These are phyloP conservation scores for Ormyrus rosae DNA, from an alignment of 2,888 invertebrate genomes.

Conservation along the genomic window DNA sequence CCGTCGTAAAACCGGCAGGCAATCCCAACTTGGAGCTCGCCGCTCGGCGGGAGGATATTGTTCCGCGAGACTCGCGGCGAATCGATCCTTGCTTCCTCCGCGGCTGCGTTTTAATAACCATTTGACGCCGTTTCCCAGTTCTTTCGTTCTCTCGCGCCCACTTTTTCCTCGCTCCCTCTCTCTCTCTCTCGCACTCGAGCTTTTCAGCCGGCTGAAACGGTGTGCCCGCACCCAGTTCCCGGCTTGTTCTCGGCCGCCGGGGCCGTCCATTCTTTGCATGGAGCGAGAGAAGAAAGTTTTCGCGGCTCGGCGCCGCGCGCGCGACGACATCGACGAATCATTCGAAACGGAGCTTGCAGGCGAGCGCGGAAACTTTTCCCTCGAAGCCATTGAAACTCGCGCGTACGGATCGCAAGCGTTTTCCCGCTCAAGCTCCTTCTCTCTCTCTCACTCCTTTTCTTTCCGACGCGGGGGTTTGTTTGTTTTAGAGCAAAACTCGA, in stretches of 20 bases:
- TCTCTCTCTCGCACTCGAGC: not conserved
- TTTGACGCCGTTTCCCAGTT: slow-evolving; percentile 17
- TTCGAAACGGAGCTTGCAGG: no score
- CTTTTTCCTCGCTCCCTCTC: not conserved
- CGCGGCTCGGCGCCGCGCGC: no score
- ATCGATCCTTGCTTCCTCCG: slow-evolving; percentile 17
- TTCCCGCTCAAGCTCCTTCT: no score
- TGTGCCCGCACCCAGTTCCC: not conserved
- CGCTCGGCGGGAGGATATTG: not conserved
- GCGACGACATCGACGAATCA: not conserved
- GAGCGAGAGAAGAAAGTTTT: slow-evolving; percentile 5
- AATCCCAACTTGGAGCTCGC: slow-evolving; percentile 41
- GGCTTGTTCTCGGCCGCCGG: not conserved
- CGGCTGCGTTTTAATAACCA: slow-evolving; percentile 39
- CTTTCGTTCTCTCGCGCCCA: not conserved
- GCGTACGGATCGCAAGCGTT: not conserved
- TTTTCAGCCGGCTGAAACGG: not conserved
- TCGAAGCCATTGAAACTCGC: slow-evolving; percentile 29
- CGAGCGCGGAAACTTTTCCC: not conserved
- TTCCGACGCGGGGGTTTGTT: not conserved
- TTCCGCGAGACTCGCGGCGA: slow-evolving; percentile 7
- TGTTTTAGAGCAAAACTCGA: slow-evolving; percentile 28
- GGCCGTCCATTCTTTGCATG: not conserved
- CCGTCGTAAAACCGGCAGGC: slow-evolving; percentile 41
- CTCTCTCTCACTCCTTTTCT: no score